Evolutionary conservation across 2,113 vertebrate species (phyloP), one percentile per base, ranked within the genome.

Genomic region (Circaetus gallicus): DNA sequence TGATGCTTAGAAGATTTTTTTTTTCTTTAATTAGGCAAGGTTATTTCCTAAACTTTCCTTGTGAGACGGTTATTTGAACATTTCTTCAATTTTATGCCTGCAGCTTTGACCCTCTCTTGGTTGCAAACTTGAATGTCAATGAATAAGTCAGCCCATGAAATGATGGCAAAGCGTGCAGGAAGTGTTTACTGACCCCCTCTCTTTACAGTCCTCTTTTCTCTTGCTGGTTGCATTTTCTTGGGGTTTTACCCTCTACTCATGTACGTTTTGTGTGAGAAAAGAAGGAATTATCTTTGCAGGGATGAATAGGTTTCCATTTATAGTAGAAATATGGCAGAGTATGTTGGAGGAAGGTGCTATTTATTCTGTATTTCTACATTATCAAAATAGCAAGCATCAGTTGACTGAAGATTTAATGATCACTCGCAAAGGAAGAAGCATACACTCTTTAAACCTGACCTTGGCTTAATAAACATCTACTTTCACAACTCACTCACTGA

Each of bases 141-240:
- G 65, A 0, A 15, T 9, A 65, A 76, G 66, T 20, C 65, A 52
- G 70, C 47, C 87, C 45, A 13, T 10, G 70, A 34, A 53, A 6
- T 0, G 25, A 25, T 9, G 69, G 69, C 38, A 43, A 15, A n/a
- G 40, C 0, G 0, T 2, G 56, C 3, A 2, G 70, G 42, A 21
- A 6, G 15, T 0, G 0, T 10, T 67, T 38, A 16, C 47, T 74
- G 88, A 29, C 53, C 50, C 36, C 19, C 28, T 13, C 4, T 8
- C 28, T 29, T 45, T 40, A 6, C 58, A 18, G 18, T 8, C 8
- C 26, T 12, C 14, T 43, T 15, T 26, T 13, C 43, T 13, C 34
- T n/a, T 4, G 0, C 70, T 32, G 21, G 3, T n/a, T 55, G 18
- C 5, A 0, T 17, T 36, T 56, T 13, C 4, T 1, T 42, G 53